Conservation (phyloP, 2,888 invertebrate species). For the Epistrophe grossulariae region DNA sequence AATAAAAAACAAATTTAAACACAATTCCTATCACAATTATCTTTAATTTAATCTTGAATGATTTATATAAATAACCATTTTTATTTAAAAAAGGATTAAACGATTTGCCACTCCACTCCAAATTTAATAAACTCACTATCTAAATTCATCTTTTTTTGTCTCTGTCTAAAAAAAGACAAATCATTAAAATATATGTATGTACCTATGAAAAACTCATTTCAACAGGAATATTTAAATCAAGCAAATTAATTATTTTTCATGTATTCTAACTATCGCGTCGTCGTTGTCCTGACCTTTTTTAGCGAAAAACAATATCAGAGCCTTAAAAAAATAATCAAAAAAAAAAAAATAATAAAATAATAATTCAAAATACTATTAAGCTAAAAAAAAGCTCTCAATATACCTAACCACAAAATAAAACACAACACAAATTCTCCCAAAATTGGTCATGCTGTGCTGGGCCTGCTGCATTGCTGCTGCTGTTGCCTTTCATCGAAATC, state of each 20-base stretch:
- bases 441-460: constrained; percentile 52
- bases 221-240: constrained; percentile 3
- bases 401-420: constrained; percentile 34
- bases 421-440: constrained; percentile 38
- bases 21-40: not conserved
- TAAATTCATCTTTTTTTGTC: not conserved
- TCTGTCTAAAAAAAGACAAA: not conserved
- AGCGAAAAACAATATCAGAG: constrained; percentile 46
- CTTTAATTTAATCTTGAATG: not conserved
- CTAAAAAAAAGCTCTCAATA: constrained; percentile 40
- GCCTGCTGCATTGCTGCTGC: constrained; percentile 9
- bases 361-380: constrained; percentile 28
- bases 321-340: constrained; percentile 13
- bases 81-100: not conserved
- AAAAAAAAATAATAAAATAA: not conserved
- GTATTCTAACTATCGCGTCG: not conserved
- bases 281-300: constrained; percentile 26
- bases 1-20: too few relatives aligned
- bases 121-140: not conserved
- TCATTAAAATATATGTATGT: not conserved
- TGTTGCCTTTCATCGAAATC: constrained; percentile 59
- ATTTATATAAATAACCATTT: not conserved
- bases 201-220: not conserved
- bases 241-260: constrained; percentile 8
- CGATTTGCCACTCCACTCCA: not conserved